Conservation (phyloP, 2,797 vertebrate species). For the Benthosema pterotum region DNA sequence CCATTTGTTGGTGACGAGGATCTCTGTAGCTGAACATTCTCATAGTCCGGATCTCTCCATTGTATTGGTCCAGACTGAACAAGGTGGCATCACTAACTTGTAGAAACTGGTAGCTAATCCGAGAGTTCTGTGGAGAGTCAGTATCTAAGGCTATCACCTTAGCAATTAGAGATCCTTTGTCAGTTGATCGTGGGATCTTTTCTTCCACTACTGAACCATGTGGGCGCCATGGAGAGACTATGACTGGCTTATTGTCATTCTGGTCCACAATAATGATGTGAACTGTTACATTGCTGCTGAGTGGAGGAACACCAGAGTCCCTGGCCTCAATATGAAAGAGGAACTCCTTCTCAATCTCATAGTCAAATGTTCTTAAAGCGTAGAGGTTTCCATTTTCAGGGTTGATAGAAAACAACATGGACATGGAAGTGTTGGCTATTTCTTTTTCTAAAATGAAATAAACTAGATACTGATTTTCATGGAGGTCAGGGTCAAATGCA, state of each 20-base stretch:
- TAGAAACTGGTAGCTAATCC: conserved; percentile 53
- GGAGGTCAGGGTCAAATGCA: conserved; percentile 58
- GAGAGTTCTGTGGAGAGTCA: conserved; percentile 56
- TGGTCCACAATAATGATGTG: conserved; percentile 58
- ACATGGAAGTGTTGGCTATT: conserved; percentile 49
- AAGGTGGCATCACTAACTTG: conserved; percentile 49
- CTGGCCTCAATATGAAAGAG: conserved; percentile 59
- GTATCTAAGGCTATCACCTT: conserved; percentile 61
- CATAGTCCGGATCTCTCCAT: conserved; percentile 55
- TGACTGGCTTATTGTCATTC: conserved; percentile 60
- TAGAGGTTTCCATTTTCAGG: conserved; percentile 61
- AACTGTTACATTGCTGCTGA: conserved; percentile 54
- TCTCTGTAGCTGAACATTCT: conserved; percentile 60
- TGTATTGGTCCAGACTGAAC: conserved; percentile 59
- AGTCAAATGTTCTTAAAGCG: conserved; percentile 63
- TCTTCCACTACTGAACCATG: conserved; percentile 53
- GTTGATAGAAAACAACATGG: conserved; percentile 61
- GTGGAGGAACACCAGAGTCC: conserved; percentile 56
- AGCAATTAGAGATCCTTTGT: conserved; percentile 58
- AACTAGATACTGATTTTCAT: conserved; percentile 62
- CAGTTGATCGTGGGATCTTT: conserved; percentile 51
- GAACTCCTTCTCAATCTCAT: conserved; percentile 61
- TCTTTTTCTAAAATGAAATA: conserved; percentile 65
- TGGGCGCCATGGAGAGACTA: conserved; percentile 58
- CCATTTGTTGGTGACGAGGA: conserved; percentile 37